phyloP scores from a whole-genome alignment of 2,888 invertebrate genomes.

The Leptopterna dolabrata region DNA sequence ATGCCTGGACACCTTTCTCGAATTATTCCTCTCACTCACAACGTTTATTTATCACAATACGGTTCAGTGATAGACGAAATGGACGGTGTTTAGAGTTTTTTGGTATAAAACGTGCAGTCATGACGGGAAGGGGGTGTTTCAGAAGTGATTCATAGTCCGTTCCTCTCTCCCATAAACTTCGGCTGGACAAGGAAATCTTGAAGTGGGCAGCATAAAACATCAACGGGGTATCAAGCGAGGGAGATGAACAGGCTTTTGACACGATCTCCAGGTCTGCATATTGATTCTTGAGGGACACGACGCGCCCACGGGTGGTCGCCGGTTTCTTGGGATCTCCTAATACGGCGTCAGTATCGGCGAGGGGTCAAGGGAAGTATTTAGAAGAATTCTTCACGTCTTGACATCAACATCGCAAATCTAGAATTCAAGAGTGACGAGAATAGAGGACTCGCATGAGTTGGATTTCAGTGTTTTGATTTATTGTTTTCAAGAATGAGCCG shows the following conservation, averaged over 20 bases:
- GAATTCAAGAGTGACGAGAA: too few species aligned
- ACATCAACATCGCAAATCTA: too few species aligned
- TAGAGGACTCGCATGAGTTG: too few species aligned
- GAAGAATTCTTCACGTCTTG: background rate
- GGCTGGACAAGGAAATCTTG: slow-evolving; percentile 13
- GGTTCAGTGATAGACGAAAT: too few species aligned
- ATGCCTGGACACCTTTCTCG: too few species aligned
- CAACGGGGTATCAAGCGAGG: slow-evolving; percentile 4
- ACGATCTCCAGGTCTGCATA: slow-evolving; percentile 18
- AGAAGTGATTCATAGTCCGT: slow-evolving; percentile 32
- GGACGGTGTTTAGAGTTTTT: too few species aligned
- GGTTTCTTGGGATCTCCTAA: background rate
- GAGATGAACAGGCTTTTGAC: slow-evolving; percentile 42
- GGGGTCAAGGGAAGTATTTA: background rate
- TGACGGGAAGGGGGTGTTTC: background rate
- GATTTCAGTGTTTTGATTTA: too few species aligned
- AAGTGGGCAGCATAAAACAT: slow-evolving; percentile 39
- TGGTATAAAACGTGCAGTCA: too few species aligned
- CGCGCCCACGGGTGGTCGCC: background rate
- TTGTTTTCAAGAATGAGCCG: too few species aligned
- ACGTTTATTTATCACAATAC: too few species aligned
- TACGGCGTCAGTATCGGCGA: background rate
- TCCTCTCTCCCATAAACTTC: background rate
- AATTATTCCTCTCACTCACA: too few species aligned
- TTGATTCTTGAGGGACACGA: background rate